Evolutionary conservation across 2,888 invertebrate species (phyloP).

Genomic region (Tineola bisselliella): DNA sequence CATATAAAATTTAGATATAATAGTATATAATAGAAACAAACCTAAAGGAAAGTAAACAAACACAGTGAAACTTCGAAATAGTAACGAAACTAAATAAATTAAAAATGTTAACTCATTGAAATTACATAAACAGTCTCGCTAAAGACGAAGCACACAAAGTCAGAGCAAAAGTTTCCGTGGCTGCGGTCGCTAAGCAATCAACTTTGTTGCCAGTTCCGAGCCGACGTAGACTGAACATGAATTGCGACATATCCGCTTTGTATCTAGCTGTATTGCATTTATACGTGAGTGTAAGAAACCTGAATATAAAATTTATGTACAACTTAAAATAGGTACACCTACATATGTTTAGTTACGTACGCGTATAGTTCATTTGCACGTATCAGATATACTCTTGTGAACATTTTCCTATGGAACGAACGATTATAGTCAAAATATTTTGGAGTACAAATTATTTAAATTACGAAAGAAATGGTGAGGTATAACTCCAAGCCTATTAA

Average conservation of each 20-base stretch:
- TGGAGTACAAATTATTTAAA: no score
- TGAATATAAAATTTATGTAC: no score
- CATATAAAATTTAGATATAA: background rate
- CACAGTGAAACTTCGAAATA: slow-evolving; percentile 3
- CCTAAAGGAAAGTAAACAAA: background rate
- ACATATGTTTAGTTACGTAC: no score
- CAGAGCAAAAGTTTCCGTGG: slow-evolving; percentile 29
- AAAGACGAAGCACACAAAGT: slow-evolving; percentile 25
- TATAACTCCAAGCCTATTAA: no score
- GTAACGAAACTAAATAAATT: slow-evolving; percentile 11
- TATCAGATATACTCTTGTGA: no score
- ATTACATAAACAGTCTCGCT: slow-evolving; percentile 21
- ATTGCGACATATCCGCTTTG: slow-evolving; percentile 4
- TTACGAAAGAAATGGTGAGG: no score
- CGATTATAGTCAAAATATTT: no score
- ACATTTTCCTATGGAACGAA: no score
- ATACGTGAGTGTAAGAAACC: no score
- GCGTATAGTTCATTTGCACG: no score
- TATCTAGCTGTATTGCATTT: background rate
- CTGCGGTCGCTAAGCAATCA: slow-evolving; percentile 36
- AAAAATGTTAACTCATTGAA: slow-evolving; percentile 17
- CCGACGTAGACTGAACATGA: slow-evolving; percentile 1
- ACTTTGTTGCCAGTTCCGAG: slow-evolving; percentile 29
- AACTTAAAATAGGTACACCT: no score
- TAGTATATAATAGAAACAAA: background rate